Evolutionary conservation across 2,113 vertebrate species (phyloP), one percentile per base, ranked within the genome.

Genomic region (Sminthopsis crassicaudata): DNA sequence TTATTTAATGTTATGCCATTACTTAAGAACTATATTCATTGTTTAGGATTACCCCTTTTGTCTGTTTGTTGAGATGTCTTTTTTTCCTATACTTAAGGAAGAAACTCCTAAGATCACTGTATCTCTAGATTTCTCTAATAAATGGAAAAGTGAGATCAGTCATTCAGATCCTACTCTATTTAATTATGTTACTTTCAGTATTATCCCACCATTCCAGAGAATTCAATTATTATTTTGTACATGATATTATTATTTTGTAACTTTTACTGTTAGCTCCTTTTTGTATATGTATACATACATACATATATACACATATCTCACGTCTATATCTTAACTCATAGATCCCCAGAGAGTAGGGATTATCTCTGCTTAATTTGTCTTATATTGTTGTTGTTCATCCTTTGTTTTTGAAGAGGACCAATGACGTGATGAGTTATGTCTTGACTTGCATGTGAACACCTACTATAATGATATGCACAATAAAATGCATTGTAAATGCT

Each of bases 61-160:
- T 9, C 67, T 76, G 14, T 30, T 91, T 88, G 30, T 46, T 50
- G 36, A 54, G 30, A n/a, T 76, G 26, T 12, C 14, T 94, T 76
- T 46, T 46, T 84, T 84, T 42, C 16, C 2, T 42, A 0, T 84
- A 84, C n/a, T 8, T 42, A 26, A 76, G 12, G 76, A 46, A 55
- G 25, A 94, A 93, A n/a, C 24, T 76, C 55, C 84, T 53, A 76
- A 91, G 88, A 92, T 94, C 90, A 23, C 36, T 88, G 27, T 92
- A 93, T 36, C 55, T 5, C 26, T 19, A 50, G 76, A 55, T 46
- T 84, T 84, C 36, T 84, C n/a, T 84, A n/a, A 42, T 42, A 84
- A 84, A 84, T 84, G n/a, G n/a, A 2, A 84, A 84, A 42, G n/a
- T 84, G n/a, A 84, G 19, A 23, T 84, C 23, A 0, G n/a, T 6